Evolutionary conservation across 2,797 vertebrate species (phyloP).

Genomic region (Oryzias dopingdopingensis): DNA sequence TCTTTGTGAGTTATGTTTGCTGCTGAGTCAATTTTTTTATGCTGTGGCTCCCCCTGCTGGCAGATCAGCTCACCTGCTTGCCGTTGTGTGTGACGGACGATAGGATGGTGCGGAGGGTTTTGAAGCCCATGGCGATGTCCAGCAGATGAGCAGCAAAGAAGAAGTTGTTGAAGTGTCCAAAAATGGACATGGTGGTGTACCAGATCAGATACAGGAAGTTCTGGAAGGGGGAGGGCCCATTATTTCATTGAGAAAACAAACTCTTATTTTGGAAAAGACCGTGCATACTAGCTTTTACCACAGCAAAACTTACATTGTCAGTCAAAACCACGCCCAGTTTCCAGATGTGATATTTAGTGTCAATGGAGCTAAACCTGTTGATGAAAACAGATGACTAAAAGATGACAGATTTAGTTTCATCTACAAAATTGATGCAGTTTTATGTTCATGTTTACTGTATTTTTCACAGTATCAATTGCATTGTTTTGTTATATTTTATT

Average conservation of each 20-base stretch:
- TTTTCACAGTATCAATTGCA: too few species aligned
- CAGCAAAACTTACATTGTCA: constrained; percentile 87
- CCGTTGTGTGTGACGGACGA: constrained; percentile 99
- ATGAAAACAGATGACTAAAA: not conserved
- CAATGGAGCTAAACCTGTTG: constrained; percentile 92
- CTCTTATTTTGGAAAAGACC: too few species aligned
- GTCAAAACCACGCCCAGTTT: constrained; percentile 97
- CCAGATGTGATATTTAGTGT: constrained; percentile 97
- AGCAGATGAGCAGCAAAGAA: constrained; percentile 97
- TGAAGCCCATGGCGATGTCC: constrained; percentile 98
- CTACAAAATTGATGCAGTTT: too few species aligned
- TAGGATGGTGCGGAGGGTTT: constrained; percentile 93
- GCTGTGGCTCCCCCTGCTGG: constrained; percentile 58
- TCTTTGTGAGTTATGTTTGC: not conserved
- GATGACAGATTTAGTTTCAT: too few species aligned
- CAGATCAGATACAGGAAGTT: constrained; percentile 95
- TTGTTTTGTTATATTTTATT: too few species aligned
- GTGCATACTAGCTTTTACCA: too few species aligned
- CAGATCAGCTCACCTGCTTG: constrained; percentile 83
- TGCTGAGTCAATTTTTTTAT: not conserved
- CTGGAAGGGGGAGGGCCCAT: constrained; percentile 61
- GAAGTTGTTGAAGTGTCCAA: constrained; percentile 99
- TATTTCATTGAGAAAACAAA: too few species aligned
- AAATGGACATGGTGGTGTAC: constrained; percentile 95
- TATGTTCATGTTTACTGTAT: too few species aligned